Conservation (phyloP, 2,888 invertebrate genomes). For the Caenorhabditis sp. region DNA sequence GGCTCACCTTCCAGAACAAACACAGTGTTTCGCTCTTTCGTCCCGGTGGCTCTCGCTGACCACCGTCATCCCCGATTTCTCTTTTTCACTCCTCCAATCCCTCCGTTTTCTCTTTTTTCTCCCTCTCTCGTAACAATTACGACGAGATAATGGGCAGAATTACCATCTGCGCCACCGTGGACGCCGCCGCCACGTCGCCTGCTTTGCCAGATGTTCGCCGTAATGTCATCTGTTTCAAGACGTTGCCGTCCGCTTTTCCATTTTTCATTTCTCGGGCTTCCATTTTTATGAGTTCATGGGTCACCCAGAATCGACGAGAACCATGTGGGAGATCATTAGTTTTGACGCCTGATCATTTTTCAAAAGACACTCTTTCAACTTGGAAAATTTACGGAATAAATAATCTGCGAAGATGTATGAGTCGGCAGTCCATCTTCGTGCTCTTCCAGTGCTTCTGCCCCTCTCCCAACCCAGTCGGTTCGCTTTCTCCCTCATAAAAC, state of each 20-base stretch:
- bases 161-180: constrained; percentile 18
- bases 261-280: constrained; percentile 13
- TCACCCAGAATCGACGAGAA: no score
- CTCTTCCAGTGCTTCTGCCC: neutral
- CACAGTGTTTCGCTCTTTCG: constrained; percentile 51
- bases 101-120: constrained; percentile 2
- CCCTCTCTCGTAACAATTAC: constrained; percentile 9
- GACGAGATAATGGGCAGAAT: constrained; percentile 11
- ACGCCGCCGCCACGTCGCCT: constrained; percentile 12
- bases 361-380: no score
- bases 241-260: neutral
- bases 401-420: no score
- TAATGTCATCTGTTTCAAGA: constrained; percentile 13
- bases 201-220: constrained; percentile 18
- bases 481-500: constrained; percentile 10
- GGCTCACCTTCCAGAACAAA: constrained; percentile 56
- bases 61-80: constrained; percentile 11
- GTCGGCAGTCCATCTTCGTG: no score
- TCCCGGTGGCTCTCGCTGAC: constrained; percentile 19
- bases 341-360: no score
- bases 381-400: no score
- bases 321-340: no score
- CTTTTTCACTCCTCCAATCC: constrained; percentile 4
- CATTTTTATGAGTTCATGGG: no score
- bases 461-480: neutral